These are phyloP conservation scores for Rotaria socialis DNA, from an alignment of 2,888 invertebrate species.

Conservation along the genomic window DNA sequence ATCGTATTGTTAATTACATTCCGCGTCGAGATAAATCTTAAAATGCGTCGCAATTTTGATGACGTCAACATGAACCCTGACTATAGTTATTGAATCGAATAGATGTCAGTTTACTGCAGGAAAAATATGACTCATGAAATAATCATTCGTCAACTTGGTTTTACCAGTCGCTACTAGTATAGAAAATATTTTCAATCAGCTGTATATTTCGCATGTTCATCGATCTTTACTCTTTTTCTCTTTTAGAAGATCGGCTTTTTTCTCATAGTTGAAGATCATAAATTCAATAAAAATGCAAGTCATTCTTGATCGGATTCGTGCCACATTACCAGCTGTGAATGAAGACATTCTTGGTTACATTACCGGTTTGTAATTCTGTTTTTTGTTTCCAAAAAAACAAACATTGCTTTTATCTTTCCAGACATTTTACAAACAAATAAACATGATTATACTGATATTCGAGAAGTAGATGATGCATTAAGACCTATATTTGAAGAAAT, in stretches of 20 bases:
- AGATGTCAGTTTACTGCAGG: neutral
- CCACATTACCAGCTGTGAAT: slow-evolving; percentile 3
- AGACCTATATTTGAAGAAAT: slow-evolving; percentile 20
- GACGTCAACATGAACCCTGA: too few relatives aligned
- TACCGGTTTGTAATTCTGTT: neutral
- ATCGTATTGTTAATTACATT: too few relatives aligned
- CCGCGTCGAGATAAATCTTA: too few relatives aligned
- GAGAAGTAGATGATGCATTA: neutral
- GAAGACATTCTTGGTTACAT: neutral
- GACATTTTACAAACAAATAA: slow-evolving; percentile 6
- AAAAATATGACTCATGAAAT: too few relatives aligned
- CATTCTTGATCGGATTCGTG: neutral
- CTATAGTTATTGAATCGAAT: too few relatives aligned
- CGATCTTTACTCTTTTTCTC: neutral
- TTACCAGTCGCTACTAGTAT: neutral
- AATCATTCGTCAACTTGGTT: neutral
- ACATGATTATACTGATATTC: neutral
- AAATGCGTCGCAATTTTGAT: too few relatives aligned
- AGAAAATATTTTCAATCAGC: neutral
- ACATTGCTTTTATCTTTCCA: neutral
- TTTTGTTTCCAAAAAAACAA: neutral
- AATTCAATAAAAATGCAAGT: neutral
- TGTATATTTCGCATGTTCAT: neutral
- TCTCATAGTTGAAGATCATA: neutral
- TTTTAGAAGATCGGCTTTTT: neutral